These are phyloP conservation scores for Pentamera pediparva DNA, from an alignment of 53 echinoderm and acorn worm species.

Conservation along the genomic window DNA sequence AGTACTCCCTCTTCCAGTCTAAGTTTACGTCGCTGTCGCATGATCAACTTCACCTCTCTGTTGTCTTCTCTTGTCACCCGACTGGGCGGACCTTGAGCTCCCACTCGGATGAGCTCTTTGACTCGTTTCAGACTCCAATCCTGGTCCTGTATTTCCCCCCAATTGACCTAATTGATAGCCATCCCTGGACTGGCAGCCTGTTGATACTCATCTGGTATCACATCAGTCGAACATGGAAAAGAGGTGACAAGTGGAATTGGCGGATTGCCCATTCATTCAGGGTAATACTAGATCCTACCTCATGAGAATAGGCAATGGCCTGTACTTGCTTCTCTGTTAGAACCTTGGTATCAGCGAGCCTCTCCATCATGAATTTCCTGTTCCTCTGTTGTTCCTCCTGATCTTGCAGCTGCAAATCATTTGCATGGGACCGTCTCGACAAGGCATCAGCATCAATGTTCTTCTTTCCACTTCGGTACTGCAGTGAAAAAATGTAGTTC, in stretches of 20 bases:
- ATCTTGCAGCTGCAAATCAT: background rate
- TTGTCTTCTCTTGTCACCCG: background rate
- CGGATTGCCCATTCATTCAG: background rate
- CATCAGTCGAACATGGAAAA: background rate
- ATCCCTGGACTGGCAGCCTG: background rate
- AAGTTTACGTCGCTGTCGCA: conserved; percentile 4
- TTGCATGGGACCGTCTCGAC: conserved; percentile 35
- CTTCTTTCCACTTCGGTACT: conserved; percentile 42
- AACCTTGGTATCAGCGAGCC: background rate
- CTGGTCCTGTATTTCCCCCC: conserved; percentile 5
- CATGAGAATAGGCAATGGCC: background rate
- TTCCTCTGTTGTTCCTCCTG: background rate
- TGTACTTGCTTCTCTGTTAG: background rate
- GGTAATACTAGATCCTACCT: background rate
- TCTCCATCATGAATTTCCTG: background rate
- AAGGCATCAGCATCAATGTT: conserved; percentile 58
- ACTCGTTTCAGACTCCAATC: background rate
- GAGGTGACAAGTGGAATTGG: background rate
- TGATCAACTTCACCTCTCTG: background rate
- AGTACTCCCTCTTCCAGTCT: conserved; percentile 8
- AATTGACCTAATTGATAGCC: background rate
- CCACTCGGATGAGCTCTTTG: background rate
- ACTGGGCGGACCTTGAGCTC: background rate
- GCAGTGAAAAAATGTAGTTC: conserved; percentile 38
- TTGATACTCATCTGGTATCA: background rate